phyloP scores from a whole-genome alignment of 2,113 vertebrate genomes.

The Trichechus manatus region DNA sequence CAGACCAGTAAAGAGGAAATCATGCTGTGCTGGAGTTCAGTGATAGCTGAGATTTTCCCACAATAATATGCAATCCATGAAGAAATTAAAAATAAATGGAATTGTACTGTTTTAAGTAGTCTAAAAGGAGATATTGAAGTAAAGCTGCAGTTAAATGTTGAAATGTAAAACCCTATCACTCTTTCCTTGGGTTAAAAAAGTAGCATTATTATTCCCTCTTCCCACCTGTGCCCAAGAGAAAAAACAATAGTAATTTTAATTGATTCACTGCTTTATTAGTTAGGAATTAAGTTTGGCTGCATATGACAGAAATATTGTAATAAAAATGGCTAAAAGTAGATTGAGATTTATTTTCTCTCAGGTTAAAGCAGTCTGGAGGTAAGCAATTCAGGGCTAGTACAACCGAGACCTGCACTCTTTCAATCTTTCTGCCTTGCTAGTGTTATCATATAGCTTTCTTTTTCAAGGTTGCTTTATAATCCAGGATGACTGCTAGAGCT shows the following conservation, averaged over 20 bases:
- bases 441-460: not conserved
- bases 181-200: not conserved
- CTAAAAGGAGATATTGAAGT: not conserved
- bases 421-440: not conserved
- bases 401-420: not conserved
- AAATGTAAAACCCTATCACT: not conserved
- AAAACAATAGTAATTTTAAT: conserved; percentile 30
- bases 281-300: not conserved
- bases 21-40: not conserved
- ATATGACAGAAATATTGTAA: not conserved
- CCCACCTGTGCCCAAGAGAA: not conserved
- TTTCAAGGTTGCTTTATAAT: not conserved
- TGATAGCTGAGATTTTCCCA: not conserved
- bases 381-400: too few relatives aligned
- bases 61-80: conserved; percentile 27
- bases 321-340: not conserved
- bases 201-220: not conserved
- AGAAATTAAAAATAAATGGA: conserved; percentile 23
- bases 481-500: not conserved
- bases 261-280: not conserved
- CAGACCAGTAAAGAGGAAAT: conserved; percentile 61
- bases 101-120: conserved; percentile 21
- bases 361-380: not conserved
- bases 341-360: not conserved
- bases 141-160: not conserved